A percentile compares a stretch with the other conserved stretches of the same genome.
Evolutionary conservation across 92 coral and sea anemone species (phyloP).

Genomic region (Palythoa grandis): DNA sequence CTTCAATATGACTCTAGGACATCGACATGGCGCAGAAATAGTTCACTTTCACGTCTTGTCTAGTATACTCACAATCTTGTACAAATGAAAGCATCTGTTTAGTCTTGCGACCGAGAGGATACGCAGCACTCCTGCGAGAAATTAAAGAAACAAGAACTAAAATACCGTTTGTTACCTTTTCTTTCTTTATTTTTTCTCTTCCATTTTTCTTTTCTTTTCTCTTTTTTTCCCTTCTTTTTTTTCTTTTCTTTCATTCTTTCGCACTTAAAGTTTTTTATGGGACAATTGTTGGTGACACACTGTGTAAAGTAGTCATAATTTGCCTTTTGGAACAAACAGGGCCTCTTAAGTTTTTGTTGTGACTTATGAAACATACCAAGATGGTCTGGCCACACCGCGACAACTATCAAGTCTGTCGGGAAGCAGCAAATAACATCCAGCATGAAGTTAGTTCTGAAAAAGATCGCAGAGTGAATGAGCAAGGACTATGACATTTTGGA

Average conservation of each 20-base stretch:
- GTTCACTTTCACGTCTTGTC: too few relatives aligned
- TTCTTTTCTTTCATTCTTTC: too few relatives aligned
- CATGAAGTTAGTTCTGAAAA: constrained; percentile 62
- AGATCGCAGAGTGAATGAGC: not conserved
- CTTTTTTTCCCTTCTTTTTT: too few relatives aligned
- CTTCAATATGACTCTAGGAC: too few relatives aligned
- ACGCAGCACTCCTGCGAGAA: constrained; percentile 67
- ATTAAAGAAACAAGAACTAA: constrained; percentile 1
- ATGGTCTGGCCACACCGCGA: constrained; percentile 72
- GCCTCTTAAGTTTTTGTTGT: not conserved
- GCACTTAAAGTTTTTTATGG: too few relatives aligned
- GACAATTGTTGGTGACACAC: too few relatives aligned
- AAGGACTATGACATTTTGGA: not conserved
- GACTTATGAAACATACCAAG: constrained; percentile 53
- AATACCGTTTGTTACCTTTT: not conserved
- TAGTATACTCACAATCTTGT: constrained; percentile 70
- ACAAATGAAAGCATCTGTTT: constrained; percentile 76
- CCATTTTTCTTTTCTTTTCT: too few relatives aligned
- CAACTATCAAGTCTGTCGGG: constrained; percentile 72
- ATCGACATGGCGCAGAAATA: too few relatives aligned
- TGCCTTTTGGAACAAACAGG: too few relatives aligned
- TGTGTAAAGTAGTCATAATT: too few relatives aligned
- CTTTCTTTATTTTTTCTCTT: too few relatives aligned
- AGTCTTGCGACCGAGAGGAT: constrained; percentile 73
- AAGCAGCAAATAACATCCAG: constrained; percentile 75